These are phyloP conservation scores for Hypselothyrea guttata DNA, from an alignment of 2,888 invertebrate genomes.

Conservation along the genomic window DNA sequence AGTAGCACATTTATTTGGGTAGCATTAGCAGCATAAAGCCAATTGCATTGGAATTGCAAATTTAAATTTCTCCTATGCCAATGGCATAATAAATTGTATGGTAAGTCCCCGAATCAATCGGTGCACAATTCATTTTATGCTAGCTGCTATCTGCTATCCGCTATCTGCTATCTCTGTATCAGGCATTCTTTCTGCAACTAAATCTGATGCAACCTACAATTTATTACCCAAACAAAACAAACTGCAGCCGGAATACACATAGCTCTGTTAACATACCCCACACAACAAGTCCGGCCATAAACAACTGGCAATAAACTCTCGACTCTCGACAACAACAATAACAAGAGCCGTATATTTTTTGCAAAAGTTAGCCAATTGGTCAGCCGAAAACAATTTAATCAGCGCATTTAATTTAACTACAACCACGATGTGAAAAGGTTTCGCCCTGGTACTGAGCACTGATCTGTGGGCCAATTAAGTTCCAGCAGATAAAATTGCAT, in stretches of 20 bases:
- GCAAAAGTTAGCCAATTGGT: conserved; percentile 62
- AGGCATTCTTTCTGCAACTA: conserved; percentile 42
- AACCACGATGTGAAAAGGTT: conserved; percentile 17
- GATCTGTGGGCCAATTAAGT: conserved; percentile 59
- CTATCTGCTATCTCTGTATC: conserved; percentile 48
- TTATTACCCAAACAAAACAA: conserved; percentile 55
- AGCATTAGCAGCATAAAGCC: neutral
- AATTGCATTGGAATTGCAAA: conserved; percentile 18
- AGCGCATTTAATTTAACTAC: conserved; percentile 50
- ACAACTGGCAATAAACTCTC: conserved; percentile 61
- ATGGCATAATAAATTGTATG: conserved; percentile 39
- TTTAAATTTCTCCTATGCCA: conserved; percentile 11
- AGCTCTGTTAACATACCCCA: conserved; percentile 25
- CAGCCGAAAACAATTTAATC: conserved; percentile 68
- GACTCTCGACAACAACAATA: conserved; percentile 3
- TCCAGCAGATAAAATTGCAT: conserved; percentile 69
- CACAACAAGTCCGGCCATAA: conserved; percentile 35
- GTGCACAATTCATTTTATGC: conserved; percentile 58
- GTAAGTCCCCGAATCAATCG: conserved; percentile 59
- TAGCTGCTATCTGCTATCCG: too few relatives aligned
- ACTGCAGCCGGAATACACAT: conserved; percentile 46
- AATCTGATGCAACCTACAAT: conserved; percentile 53
- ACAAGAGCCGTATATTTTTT: conserved; percentile 21
- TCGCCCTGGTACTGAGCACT: conserved; percentile 6
- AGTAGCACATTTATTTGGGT: conserved; percentile 9